Percentiles rank a stretch among this genome's conserved stretches.
phyloP scores from a whole-genome alignment of 37 sponge, comb jelly and placozoan species.

The Eunapius fragilis region DNA sequence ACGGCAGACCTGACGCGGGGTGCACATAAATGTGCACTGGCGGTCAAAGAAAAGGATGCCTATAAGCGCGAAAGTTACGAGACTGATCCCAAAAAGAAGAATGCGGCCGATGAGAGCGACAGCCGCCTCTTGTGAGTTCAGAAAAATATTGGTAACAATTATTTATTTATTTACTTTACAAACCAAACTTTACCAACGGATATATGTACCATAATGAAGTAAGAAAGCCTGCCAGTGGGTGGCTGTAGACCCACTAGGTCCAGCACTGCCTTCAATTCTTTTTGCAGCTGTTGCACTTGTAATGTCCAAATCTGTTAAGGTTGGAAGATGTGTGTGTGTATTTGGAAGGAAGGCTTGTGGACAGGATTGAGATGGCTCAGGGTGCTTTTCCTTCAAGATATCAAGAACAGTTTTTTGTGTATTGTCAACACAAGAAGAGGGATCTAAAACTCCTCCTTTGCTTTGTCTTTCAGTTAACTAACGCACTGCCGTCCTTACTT shows the following conservation, averaged over 20 bases:
- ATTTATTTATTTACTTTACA: no score
- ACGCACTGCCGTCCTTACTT: constrained; percentile 12
- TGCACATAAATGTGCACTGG: no score
- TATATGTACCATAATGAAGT: constrained; percentile 13
- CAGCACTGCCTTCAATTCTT: constrained; percentile 25
- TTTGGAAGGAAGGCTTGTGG: constrained; percentile 2
- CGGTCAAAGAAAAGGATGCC: no score
- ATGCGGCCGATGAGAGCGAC: no score
- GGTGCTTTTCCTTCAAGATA: constrained; percentile 25
- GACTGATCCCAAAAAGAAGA: no score
- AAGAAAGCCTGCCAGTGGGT: constrained; percentile 27
- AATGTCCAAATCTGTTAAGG: constrained; percentile 16
- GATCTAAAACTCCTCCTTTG: constrained; percentile 1
- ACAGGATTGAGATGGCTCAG: background rate
- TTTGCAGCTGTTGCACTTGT: constrained; percentile 14
- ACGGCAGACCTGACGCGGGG: no score
- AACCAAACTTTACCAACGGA: no score
- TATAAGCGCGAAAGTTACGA: no score
- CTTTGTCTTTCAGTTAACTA: constrained; percentile 5
- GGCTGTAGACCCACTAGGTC: constrained; percentile 17
- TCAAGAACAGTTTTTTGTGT: constrained; percentile 10
- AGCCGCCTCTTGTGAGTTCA: no score
- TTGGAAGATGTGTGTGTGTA: constrained; percentile 22
- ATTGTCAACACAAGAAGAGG: background rate
- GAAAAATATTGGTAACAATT: no score